Conservation (phyloP, 2,113 vertebrate species). For the Globicephala melas region DNA sequence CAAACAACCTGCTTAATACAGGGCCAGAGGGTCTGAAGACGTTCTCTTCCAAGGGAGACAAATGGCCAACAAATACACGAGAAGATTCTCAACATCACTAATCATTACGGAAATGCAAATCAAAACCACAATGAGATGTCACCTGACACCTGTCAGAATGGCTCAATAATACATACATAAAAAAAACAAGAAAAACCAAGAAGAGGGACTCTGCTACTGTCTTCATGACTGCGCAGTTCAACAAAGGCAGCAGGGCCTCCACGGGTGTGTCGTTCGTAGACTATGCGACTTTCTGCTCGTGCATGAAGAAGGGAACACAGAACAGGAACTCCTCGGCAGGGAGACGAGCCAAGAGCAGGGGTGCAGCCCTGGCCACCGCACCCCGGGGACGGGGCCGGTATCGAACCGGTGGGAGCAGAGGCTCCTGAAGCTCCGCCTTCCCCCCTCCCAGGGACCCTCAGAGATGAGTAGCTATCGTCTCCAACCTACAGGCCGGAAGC, state of each 20-base stretch:
- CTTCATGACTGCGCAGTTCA: background rate
- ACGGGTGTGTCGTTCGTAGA: background rate
- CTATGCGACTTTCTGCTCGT: background rate
- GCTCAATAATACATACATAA: background rate
- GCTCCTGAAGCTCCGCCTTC: no score
- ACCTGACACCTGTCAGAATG: background rate
- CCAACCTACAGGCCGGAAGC: no score
- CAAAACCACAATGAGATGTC: background rate
- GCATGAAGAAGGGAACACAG: background rate
- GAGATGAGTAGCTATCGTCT: no score
- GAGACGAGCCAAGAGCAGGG: no score
- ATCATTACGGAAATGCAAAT: background rate
- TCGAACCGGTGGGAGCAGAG: no score
- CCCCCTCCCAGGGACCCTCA: no score
- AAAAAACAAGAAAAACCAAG: no score
- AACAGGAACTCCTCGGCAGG: background rate
- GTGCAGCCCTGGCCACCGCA: no score
- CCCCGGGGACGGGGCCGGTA: no score
- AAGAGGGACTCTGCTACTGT: background rate
- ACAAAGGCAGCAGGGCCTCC: background rate
- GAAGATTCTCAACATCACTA: background rate
- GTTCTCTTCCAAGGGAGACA: background rate
- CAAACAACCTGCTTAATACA: background rate
- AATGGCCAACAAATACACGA: rapidly evolving
- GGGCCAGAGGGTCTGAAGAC: background rate